Conservation (phyloP, 2,888 invertebrate species). For the Drosophila greeni region DNA sequence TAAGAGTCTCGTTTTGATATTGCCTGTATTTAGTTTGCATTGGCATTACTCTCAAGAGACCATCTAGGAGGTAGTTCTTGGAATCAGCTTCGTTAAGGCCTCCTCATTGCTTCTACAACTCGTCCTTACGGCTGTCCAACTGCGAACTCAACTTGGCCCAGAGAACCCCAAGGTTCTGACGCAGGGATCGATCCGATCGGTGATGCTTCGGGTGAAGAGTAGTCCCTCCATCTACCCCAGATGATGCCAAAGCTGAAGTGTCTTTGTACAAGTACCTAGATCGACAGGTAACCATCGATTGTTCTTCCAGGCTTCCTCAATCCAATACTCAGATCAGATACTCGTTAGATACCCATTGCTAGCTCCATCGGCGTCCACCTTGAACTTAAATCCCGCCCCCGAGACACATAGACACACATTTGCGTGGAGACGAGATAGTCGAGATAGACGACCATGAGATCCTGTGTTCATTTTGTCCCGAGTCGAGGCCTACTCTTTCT, state of each 20-base stretch:
- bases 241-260: constrained; percentile 26
- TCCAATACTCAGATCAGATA: constrained; percentile 5
- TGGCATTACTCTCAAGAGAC: constrained; percentile 12
- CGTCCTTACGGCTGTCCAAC: constrained; percentile 5
- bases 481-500: constrained; percentile 33
- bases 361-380: constrained; percentile 6
- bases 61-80: constrained; percentile 7
- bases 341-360: constrained; percentile 4
- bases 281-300: constrained; percentile 34
- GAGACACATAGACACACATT: background rate
- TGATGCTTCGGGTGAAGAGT: constrained; percentile 16
- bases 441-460: constrained; percentile 3
- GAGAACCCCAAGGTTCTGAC: background rate
- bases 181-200: background rate
- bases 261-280: constrained; percentile 17
- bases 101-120: constrained; percentile 6
- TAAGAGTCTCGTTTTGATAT: constrained; percentile 18
- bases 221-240: constrained; percentile 35
- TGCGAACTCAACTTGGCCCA: constrained; percentile 8
- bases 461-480: constrained; percentile 21
- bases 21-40: constrained; percentile 16
- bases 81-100: background rate
- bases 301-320: constrained; percentile 53
- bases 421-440: constrained; percentile 4
- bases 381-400: constrained; percentile 3